Evolutionary conservation across 2,888 invertebrate species (phyloP).

Genomic region (Drosophila quasianomalipes): DNA sequence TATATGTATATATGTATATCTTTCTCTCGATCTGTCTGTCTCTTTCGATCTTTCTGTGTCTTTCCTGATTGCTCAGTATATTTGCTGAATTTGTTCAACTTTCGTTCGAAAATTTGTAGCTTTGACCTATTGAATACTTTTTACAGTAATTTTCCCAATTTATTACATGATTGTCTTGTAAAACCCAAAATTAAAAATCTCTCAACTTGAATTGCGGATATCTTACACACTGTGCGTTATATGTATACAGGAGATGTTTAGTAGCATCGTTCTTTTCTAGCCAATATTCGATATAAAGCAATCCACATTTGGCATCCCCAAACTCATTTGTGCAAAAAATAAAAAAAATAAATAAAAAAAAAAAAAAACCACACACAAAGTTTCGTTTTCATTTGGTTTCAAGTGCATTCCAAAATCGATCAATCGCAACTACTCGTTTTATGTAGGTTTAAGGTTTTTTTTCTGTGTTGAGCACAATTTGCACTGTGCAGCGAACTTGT

Average conservation of each 20-base stretch:
- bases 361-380: slow-evolving; percentile 18
- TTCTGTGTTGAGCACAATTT: slow-evolving; percentile 31
- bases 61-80: slow-evolving; percentile 26
- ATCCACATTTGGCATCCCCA: slow-evolving; percentile 24
- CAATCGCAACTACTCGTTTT: slow-evolving; percentile 52
- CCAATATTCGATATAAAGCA: slow-evolving; percentile 14
- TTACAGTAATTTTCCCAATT: slow-evolving; percentile 10
- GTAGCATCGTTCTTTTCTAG: slow-evolving; percentile 18
- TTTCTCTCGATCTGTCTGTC: slow-evolving; percentile 4
- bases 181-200: not conserved
- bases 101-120: slow-evolving; percentile 29
- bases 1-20: not conserved
- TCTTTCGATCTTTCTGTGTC: slow-evolving; percentile 1
- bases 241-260: slow-evolving; percentile 21
- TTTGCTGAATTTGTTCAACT: slow-evolving; percentile 19
- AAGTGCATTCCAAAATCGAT: slow-evolving; percentile 46
- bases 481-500: too few species aligned
- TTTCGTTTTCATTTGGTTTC: slow-evolving; percentile 57
- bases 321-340: slow-evolving; percentile 30
- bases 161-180: slow-evolving; percentile 14
- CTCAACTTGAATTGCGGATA: slow-evolving; percentile 5
- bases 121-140: slow-evolving; percentile 15
- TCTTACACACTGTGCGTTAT: slow-evolving; percentile 34
- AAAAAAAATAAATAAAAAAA: not conserved
- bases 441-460: slow-evolving; percentile 40